phyloP scores from a whole-genome alignment of 2,888 invertebrate genomes.

The Tetranychus piercei region DNA sequence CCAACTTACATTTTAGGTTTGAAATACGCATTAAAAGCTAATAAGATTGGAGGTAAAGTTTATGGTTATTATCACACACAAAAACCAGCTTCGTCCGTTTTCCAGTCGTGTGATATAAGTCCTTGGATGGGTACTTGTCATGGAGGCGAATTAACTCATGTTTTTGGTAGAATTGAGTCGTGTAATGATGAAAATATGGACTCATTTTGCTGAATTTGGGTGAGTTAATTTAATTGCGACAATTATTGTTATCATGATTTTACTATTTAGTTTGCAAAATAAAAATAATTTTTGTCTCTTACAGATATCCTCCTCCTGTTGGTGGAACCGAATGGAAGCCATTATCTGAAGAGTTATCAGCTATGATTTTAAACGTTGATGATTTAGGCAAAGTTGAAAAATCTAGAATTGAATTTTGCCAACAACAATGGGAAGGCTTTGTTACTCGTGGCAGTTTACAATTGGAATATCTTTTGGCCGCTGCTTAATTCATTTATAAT shows the following conservation, averaged over 20 bases:
- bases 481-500: not conserved
- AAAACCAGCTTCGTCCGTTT: not conserved
- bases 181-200: slow-evolving; percentile 15
- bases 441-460: not conserved
- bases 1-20: not conserved
- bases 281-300: not conserved
- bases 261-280: not conserved
- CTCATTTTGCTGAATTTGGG: slow-evolving; percentile 15
- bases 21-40: not conserved
- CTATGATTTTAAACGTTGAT: not conserved
- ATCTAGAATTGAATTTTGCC: not conserved
- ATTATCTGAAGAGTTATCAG: not conserved
- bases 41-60: slow-evolving; percentile 6
- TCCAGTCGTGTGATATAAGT: not conserved
- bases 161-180: slow-evolving; percentile 19
- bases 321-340: not conserved
- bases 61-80: slow-evolving; percentile 14
- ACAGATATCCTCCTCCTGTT: not conserved
- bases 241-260: not conserved
- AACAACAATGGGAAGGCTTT: not conserved
- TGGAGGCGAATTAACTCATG: slow-evolving; percentile 17
- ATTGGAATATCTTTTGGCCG: not conserved
- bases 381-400: not conserved
- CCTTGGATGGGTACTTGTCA: slow-evolving; percentile 22
- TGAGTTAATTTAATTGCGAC: not conserved